Conservation (phyloP, 2,888 invertebrate species). For the Lasioglossum oenotherae region DNA sequence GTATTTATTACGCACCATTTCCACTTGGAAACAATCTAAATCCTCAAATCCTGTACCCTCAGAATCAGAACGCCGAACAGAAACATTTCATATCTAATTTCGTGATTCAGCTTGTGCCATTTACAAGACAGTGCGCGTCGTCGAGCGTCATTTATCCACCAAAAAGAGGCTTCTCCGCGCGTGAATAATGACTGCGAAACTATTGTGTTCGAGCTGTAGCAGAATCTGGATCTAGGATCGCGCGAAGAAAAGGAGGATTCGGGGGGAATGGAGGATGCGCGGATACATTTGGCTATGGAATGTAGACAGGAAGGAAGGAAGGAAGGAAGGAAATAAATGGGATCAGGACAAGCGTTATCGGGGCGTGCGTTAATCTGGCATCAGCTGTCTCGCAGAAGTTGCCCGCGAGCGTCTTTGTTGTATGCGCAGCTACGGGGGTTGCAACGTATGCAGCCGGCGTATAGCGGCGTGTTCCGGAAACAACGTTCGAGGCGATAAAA, state of each 20-base stretch:
- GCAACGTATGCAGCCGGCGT: constrained; percentile 18
- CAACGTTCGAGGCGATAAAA: constrained; percentile 12
- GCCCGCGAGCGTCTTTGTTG: not conserved
- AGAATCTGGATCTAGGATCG: not conserved
- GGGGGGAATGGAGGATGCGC: not conserved
- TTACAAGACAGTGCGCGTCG: not conserved
- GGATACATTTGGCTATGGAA: not conserved
- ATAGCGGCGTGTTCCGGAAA: not conserved
- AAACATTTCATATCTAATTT: not conserved
- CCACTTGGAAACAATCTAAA: not conserved
- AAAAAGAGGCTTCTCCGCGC: not conserved
- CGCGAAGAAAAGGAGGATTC: constrained; percentile 18
- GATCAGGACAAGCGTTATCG: constrained; percentile 31
- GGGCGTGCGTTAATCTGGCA: constrained; percentile 42
- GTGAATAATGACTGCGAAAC: constrained; percentile 3
- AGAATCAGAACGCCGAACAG: not conserved
- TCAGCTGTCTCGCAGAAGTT: constrained; percentile 20
- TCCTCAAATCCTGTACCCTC: not conserved
- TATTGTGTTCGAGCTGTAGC: not conserved
- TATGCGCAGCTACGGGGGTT: not conserved
- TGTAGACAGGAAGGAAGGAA: constrained; percentile 8
- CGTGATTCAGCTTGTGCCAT: not conserved
- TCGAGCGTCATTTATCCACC: not conserved
- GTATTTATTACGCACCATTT: no score
- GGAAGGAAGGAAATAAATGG: constrained; percentile 41